Percentiles rank a stretch among this genome's conserved stretches.
Conservation (phyloP, 1,140 invertebrate species). For the Apocrypta bakeri region DNA sequence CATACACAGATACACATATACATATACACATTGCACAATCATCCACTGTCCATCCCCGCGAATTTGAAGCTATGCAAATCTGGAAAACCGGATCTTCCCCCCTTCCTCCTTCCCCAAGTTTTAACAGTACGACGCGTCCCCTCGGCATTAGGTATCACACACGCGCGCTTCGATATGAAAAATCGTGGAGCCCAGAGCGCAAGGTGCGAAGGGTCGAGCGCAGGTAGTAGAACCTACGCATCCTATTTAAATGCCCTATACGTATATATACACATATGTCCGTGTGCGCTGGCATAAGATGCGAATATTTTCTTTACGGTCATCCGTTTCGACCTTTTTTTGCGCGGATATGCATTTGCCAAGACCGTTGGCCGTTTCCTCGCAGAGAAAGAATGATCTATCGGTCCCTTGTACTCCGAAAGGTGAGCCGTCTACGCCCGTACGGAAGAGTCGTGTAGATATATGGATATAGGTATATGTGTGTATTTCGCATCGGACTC, state of each 20-base stretch:
- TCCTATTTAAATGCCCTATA: not conserved
- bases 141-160: not conserved
- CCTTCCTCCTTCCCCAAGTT: too few species aligned
- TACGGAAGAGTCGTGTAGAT: too few species aligned
- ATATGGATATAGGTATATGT: too few species aligned
- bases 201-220: constrained; percentile 6
- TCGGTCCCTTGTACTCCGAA: not conserved
- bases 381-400: not conserved
- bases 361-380: constrained; percentile 28
- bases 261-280: not conserved
- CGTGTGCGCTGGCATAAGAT: not conserved
- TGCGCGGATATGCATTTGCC: not conserved
- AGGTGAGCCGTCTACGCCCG: not conserved
- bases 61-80: not conserved
- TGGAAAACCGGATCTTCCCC: not conserved
- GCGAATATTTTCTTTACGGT: not conserved
- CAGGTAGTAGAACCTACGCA: not conserved
- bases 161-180: not conserved
- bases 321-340: constrained; percentile 17
- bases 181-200: not conserved
- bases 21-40: not conserved
- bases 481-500: too few species aligned
- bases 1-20: too few species aligned
- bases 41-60: not conserved
- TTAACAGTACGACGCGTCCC: not conserved